phyloP scores from a whole-genome alignment of 1,140 invertebrate genomes.

The Achroia grisella region DNA sequence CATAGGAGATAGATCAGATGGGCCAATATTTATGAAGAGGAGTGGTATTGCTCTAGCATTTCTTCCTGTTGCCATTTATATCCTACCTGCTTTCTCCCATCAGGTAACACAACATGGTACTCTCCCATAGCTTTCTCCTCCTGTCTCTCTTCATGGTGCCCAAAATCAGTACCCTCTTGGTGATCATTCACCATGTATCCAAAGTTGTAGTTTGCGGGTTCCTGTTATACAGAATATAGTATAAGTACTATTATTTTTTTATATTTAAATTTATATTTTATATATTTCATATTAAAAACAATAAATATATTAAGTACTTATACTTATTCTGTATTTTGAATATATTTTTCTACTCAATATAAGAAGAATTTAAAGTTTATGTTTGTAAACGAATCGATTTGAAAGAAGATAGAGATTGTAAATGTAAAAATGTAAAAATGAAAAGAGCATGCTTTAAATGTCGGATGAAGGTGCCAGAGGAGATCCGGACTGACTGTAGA shows the following conservation, averaged over 20 bases:
- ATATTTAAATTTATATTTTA: slow-evolving; percentile 2
- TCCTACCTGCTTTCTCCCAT: slow-evolving; percentile 80
- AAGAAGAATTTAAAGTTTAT: no score
- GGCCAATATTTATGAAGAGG: no score
- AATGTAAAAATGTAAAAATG: no score
- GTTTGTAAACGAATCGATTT: no score
- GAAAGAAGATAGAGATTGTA: no score
- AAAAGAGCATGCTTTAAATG: no score
- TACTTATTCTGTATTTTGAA: slow-evolving; percentile 19
- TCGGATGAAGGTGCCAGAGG: no score
- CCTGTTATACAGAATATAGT: slow-evolving; percentile 42
- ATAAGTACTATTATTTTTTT: slow-evolving; percentile 26
- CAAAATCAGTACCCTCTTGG: slow-evolving; percentile 80
- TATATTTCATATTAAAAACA: slow-evolving; percentile 3
- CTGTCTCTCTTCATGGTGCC: slow-evolving; percentile 80
- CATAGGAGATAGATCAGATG: no score
- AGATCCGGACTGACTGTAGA: no score
- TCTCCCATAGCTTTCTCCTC: slow-evolving; percentile 80
- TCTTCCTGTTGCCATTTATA: background rate
- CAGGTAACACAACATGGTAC: slow-evolving; percentile 83
- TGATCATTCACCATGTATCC: slow-evolving; percentile 83
- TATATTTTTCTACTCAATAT: no score
- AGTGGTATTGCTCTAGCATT: background rate
- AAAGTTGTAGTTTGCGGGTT: slow-evolving; percentile 83
- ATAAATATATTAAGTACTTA: slow-evolving; percentile 15